Evolutionary conservation across 2,797 vertebrate genomes (phyloP).

Genomic region (Sebastes elongatus): DNA sequence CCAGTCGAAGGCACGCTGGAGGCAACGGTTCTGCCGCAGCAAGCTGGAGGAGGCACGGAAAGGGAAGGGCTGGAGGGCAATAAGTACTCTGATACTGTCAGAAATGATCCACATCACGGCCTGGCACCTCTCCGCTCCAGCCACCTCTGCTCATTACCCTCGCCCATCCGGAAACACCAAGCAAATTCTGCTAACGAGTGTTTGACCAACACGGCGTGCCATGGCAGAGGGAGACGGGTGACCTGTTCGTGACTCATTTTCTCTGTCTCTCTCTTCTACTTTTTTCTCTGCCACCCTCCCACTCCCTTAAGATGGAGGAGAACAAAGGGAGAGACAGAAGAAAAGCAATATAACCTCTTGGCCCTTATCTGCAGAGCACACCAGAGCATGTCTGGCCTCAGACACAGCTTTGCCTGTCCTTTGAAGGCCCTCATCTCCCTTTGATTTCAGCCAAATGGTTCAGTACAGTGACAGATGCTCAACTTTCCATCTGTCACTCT

Average conservation of each 20-base stretch:
- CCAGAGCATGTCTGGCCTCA: conserved; percentile 70
- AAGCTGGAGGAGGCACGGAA: conserved; percentile 33
- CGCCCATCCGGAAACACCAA: conserved; percentile 55
- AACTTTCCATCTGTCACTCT: conserved; percentile 73
- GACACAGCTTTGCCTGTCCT: conserved; percentile 65
- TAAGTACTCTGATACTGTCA: conserved; percentile 62
- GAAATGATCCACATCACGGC: conserved; percentile 65
- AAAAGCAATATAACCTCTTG: conserved; percentile 77
- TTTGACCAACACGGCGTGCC: conserved; percentile 69
- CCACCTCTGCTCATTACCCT: conserved; percentile 66
- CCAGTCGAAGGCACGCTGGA: conserved; percentile 58
- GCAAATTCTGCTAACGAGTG: conserved; percentile 68
- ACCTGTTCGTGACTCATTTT: conserved; percentile 55
- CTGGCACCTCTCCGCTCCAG: conserved; percentile 45
- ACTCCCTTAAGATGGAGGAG: conserved; percentile 62
- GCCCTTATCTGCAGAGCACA: conserved; percentile 68
- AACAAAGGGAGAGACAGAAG: conserved; percentile 71
- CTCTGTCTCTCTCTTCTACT: not conserved
- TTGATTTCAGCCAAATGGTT: conserved; percentile 77
- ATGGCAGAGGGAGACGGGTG: conserved; percentile 51
- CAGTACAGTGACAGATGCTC: conserved; percentile 71
- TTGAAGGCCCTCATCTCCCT: conserved; percentile 74
- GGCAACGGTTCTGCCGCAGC: conserved; percentile 47
- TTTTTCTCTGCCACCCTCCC: conserved; percentile 11
- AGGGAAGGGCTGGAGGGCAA: conserved; percentile 49